Evolutionary conservation across 2,888 invertebrate genomes (phyloP).

Genomic region (Hartigia nigra): DNA sequence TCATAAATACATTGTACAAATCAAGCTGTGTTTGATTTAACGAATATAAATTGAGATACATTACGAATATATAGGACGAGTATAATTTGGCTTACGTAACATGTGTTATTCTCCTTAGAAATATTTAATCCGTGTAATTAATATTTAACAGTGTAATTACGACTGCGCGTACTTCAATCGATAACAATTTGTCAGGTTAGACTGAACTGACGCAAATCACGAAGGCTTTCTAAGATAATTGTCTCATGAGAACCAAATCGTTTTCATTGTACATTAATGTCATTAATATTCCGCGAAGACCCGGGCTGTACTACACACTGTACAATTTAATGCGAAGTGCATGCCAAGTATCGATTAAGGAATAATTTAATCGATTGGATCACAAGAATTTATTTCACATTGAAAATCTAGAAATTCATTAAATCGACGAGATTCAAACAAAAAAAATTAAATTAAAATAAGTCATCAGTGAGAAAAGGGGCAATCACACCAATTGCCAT

Average conservation of each 20-base stretch:
- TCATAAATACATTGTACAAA: not conserved
- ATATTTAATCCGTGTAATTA: not conserved
- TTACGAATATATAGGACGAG: too few species aligned
- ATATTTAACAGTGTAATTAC: not conserved
- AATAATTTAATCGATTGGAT: not conserved
- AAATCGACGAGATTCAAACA: not conserved
- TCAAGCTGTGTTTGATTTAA: not conserved
- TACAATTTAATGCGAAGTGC: not conserved
- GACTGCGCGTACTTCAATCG: not conserved
- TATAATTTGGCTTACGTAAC: too few species aligned
- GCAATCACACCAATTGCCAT: not conserved
- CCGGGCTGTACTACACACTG: too few species aligned
- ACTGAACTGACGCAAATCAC: conserved; percentile 41
- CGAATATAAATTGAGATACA: not conserved
- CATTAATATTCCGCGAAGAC: not conserved
- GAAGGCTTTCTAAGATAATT: conserved; percentile 48
- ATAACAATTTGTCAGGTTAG: not conserved
- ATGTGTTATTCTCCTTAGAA: too few species aligned
- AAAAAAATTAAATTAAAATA: conserved; percentile 41
- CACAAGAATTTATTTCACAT: not conserved
- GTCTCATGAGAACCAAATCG: conserved; percentile 17
- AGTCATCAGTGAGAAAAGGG: conserved; percentile 45
- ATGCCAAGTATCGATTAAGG: not conserved
- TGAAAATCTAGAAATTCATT: too few species aligned
- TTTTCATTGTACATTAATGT: not conserved